Percentiles rank a stretch among this genome's conserved stretches.
phyloP scores from a whole-genome alignment of 2,113 vertebrate genomes.

The Phalacrocorax aristotelis region DNA sequence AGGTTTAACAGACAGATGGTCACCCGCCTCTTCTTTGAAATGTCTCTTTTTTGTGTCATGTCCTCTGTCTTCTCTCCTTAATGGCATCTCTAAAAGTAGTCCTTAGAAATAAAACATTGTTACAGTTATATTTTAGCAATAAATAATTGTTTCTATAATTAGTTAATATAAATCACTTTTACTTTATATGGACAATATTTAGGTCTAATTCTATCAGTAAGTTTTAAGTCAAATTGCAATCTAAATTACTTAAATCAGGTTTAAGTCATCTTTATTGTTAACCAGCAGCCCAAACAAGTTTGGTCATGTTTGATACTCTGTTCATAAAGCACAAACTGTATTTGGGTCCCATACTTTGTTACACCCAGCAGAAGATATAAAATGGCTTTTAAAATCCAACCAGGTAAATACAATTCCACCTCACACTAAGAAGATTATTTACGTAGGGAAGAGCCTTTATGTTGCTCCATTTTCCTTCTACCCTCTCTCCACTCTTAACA shows the following conservation, averaged over 20 bases:
- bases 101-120: background rate
- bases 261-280: background rate
- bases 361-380: background rate
- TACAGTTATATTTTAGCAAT: background rate
- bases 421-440: background rate
- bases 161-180: background rate
- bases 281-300: background rate
- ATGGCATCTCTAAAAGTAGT: background rate
- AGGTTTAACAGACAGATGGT: background rate
- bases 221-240: background rate
- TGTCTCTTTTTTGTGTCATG: background rate
- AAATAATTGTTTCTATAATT: background rate
- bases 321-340: background rate
- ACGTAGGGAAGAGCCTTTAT: background rate
- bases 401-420: background rate
- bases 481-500: background rate
- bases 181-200: background rate
- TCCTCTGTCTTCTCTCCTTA: background rate
- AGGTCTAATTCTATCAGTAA: background rate
- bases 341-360: background rate
- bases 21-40: background rate
- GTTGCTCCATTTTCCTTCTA: constrained; percentile 15
- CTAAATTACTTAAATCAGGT: background rate
- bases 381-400: background rate
- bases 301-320: background rate